Evolutionary conservation across 2,797 vertebrate species (phyloP), one percentile per base, ranked within the genome.

Genomic region (Platalea minor): DNA sequence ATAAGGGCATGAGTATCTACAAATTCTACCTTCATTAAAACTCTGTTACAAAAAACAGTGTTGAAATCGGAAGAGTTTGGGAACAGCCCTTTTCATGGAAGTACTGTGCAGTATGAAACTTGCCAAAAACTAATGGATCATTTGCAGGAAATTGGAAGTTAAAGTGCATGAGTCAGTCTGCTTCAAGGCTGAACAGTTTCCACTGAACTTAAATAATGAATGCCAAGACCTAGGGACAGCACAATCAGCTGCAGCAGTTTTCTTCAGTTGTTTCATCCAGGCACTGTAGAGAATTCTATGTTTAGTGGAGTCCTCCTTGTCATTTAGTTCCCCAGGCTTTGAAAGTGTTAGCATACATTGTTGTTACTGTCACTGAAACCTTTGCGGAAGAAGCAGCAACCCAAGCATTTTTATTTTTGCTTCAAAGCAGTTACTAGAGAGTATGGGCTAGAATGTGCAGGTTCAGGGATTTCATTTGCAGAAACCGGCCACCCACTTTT

Each of bases 111-210:
- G 90, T 85, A 5, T 70, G 63, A 85, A 85, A 95, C 94, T 92
- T 97, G 97, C 97, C 97, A 97, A 96, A 97, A 97, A 89, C 89
- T 91, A 97, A 97, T 96, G 97, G 96, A 96, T 97, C 57, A 24
- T 96, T 98, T 97, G 97, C 97, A 97, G 97, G 97, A 98, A 98
- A 97, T 96, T 96, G 85, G 93, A 98, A 97, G 94, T 97, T 97
- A 95, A 97, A 98, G 96, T 97, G 94, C 94, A 96, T 98, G 98
- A 98, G 97, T 98, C 98, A 98, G 97, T 97, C 95, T 95, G 89
- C 97, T 97, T 97, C 95, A 97, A 97, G 97, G 96, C 95, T 74
- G 95, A 91, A 93, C 94, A 96, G 80, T 98, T 97, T 98, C 97
- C 97, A 97, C 94, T 97, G 92, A 96, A 97, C 91, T 97, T 97